Percentiles rank a stretch among this genome's conserved stretches.
Conservation (phyloP, 2,888 invertebrate genomes). For the Mythimna impura region DNA sequence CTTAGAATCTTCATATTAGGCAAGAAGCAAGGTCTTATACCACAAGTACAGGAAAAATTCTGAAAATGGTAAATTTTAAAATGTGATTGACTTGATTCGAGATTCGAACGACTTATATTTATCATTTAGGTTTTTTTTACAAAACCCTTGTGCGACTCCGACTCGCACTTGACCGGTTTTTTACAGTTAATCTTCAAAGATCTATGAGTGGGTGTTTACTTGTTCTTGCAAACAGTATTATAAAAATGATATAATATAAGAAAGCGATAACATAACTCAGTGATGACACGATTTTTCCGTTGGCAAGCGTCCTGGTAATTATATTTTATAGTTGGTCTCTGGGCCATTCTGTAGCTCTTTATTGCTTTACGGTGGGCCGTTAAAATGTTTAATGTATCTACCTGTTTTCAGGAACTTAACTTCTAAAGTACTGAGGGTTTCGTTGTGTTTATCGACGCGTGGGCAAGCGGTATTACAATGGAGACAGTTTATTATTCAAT, state of each 20-base stretch:
- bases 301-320: conserved; percentile 53
- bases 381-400: conserved; percentile 61
- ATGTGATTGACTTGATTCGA: too few species aligned
- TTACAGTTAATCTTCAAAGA: background rate
- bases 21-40: too few species aligned
- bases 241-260: conserved; percentile 30
- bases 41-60: too few species aligned
- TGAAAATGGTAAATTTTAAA: too few species aligned
- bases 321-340: conserved; percentile 60
- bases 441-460: conserved; percentile 42
- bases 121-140: too few species aligned
- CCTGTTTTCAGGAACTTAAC: conserved; percentile 53
- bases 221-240: conserved; percentile 9
- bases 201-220: background rate
- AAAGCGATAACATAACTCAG: conserved; percentile 21
- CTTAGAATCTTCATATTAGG: too few species aligned
- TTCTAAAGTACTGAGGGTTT: conserved; percentile 36
- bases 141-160: too few species aligned
- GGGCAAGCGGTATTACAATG: conserved; percentile 8
- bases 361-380: conserved; percentile 49
- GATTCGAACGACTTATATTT: too few species aligned
- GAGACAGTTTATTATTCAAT: background rate
- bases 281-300: conserved; percentile 53
- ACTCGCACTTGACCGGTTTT: background rate
- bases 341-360: conserved; percentile 51